Evolutionary conservation across 2,888 invertebrate species (phyloP).

Genomic region (Philereme vetulata): DNA sequence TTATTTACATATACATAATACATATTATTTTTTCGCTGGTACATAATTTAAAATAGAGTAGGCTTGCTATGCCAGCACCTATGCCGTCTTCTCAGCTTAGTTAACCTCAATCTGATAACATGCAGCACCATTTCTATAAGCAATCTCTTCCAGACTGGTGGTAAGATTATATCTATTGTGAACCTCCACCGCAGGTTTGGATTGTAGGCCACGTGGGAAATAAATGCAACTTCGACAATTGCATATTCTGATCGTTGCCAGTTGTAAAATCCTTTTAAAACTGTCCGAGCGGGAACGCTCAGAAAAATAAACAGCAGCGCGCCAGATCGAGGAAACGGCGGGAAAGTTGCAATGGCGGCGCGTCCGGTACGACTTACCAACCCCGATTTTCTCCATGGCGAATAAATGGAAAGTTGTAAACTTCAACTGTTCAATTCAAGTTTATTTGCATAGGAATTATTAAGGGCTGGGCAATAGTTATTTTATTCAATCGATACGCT

Average conservation of each 20-base stretch:
- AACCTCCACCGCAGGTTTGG: not conserved
- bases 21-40: too few relatives aligned
- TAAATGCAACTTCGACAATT: not conserved
- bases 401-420: slow-evolving; percentile 50
- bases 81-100: too few relatives aligned
- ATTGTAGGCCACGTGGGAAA: not conserved
- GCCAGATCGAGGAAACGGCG: slow-evolving; percentile 51
- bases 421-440: slow-evolving; percentile 39
- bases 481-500: slow-evolving; percentile 36
- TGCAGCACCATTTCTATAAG: too few relatives aligned
- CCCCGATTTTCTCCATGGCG: slow-evolving; percentile 47
- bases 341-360: slow-evolving; percentile 55
- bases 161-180: not conserved
- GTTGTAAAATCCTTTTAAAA: slow-evolving; percentile 18
- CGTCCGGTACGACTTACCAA: slow-evolving; percentile 35
- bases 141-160: too few relatives aligned
- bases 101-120: too few relatives aligned
- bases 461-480: slow-evolving; percentile 28
- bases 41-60: too few relatives aligned
- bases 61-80: too few relatives aligned
- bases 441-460: slow-evolving; percentile 42
- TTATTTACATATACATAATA: too few relatives aligned
- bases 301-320: slow-evolving; percentile 31
- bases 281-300: slow-evolving; percentile 12
- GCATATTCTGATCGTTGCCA: slow-evolving; percentile 15